Base-by-base conservation (phyloP, 1,140 invertebrate genomes). In the Caenorhabditis tropicalis region DNA sequence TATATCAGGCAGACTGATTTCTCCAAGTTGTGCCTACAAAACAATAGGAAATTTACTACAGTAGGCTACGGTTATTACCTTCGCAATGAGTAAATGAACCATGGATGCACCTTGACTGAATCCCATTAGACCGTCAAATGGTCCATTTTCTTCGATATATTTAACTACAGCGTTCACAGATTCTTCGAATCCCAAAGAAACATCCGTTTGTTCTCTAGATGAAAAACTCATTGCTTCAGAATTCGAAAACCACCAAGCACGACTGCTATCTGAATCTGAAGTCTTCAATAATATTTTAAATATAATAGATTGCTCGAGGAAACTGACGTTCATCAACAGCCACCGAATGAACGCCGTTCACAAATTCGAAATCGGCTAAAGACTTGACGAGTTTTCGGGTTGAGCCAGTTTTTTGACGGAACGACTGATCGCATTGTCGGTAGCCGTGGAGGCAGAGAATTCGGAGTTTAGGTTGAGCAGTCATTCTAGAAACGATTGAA, bases 101-200 rank as follows among this genome's bases (percentile, higher is more conserved):
- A 84, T 84, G 5, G 83, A 84, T 10, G 83, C 83, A 16, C 83
- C 83, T 48, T 84, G 83, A 80, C 83, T 84, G 49, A 84, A 84
- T 21, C 83, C 83, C 10, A 84, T 21, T 24, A 84, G 19, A 7
- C 83, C 83, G 49, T 84, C 83, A 21, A 84, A 84, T 0, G 83
- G 83, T 19, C 83, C 83, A n/a, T 84, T 84, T 4, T 84, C 39
- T 58, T 65, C 29, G 4, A 84, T 53, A 21, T 56, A 84, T 16
- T 79, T 48, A 27, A 84, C 21, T 2, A 65, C 74, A 6, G 79
- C 49, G 10, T 51, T 16, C 12, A 84, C 83, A 0, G 83, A 84
- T 53, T 84, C 48, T 7, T 79, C 65, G 51, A 84, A 84, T 53
- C 83, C 83, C 21, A 74, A 49, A 9, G 74, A 39, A 39, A 84